A percentile compares a stretch with the other conserved stretches of the same genome.
phyloP scores from a whole-genome alignment of 2,797 vertebrate genomes.

The Paratrypauchen microcephalus region DNA sequence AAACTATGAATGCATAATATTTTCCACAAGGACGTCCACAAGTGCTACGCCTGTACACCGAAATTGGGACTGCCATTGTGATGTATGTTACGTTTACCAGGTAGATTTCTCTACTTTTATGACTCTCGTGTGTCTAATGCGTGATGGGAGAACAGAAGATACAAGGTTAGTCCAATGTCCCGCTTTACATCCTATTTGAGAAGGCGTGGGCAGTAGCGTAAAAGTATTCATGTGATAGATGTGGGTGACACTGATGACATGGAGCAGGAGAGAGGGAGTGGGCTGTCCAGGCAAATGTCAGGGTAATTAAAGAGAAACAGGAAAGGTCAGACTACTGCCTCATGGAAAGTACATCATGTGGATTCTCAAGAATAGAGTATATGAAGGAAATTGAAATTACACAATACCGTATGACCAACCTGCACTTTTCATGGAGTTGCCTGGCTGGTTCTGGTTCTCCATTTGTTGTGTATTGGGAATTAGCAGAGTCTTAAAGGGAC shows the following conservation, averaged over 20 bases:
- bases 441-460: too few relatives aligned
- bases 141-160: conserved; percentile 3
- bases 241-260: conserved; percentile 43
- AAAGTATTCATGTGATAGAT: conserved; percentile 33
- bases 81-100: conserved; percentile 33
- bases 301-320: conserved; percentile 41
- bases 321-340: conserved; percentile 30
- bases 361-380: neutral
- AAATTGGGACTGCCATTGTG: conserved; percentile 31
- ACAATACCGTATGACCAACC: neutral
- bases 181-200: conserved; percentile 23
- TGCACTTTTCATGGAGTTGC: too few relatives aligned
- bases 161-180: conserved; percentile 25
- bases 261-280: neutral
- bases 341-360: conserved; percentile 8
- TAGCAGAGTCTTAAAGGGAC: too few relatives aligned
- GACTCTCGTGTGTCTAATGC: conserved; percentile 11
- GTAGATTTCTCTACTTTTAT: conserved; percentile 28
- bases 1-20: conserved; percentile 19
- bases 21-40: conserved; percentile 26
- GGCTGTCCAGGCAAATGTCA: conserved; percentile 46
- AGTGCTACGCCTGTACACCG: conserved; percentile 18
- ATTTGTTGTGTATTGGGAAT: too few relatives aligned
- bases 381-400: neutral
- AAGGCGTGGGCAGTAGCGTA: conserved; percentile 4